Evolutionary conservation across 2,113 vertebrate genomes (phyloP).

Genomic region (Semicossyphus pulcher): DNA sequence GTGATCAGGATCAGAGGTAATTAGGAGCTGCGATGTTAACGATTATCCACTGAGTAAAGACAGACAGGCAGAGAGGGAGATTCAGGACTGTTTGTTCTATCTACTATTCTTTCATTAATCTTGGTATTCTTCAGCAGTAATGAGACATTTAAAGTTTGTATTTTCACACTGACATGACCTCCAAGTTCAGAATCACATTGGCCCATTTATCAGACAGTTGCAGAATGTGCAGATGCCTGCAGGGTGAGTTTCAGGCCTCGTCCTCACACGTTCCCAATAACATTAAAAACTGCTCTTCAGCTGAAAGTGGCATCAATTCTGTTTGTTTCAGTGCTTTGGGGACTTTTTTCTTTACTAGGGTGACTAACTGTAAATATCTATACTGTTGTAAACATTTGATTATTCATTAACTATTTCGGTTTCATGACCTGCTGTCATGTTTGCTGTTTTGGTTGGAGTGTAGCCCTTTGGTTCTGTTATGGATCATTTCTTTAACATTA

Average conservation of each 20-base stretch:
- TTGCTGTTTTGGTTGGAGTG: no score
- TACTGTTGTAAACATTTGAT: no score
- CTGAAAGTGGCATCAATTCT: background rate
- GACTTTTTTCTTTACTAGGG: no score
- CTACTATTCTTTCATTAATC: background rate
- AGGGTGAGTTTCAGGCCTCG: background rate
- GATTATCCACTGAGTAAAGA: conserved; percentile 7
- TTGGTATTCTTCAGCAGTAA: background rate
- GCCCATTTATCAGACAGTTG: background rate
- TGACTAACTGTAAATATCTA: no score
- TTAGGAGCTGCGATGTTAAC: conserved; percentile 13
- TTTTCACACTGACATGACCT: background rate
- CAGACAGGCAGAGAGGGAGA: background rate
- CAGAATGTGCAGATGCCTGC: background rate
- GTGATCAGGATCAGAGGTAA: conserved; percentile 40
- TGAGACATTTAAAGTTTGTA: no score
- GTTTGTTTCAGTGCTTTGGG: no score
- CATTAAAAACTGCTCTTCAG: background rate
- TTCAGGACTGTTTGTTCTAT: background rate
- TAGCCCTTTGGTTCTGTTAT: no score
- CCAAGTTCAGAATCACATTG: background rate
- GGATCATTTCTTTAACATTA: no score
- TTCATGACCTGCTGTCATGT: no score
- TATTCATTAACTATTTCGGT: no score
- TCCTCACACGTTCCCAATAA: background rate